Evolutionary conservation across 2,797 vertebrate genomes (phyloP).

Genomic region (Thamnophis elegans): DNA sequence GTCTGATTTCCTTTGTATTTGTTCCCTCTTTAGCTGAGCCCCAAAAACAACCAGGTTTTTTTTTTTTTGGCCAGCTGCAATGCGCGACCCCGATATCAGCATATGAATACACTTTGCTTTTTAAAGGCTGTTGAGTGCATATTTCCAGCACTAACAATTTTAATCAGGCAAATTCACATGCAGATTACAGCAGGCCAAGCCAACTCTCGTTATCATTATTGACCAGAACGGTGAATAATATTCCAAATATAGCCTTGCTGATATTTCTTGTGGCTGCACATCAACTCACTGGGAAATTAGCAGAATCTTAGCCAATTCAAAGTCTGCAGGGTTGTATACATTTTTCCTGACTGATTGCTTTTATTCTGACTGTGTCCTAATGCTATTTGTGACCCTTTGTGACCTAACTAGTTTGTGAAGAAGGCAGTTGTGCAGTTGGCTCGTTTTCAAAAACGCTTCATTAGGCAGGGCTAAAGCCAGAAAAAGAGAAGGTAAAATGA

Average conservation of each 20-base stretch:
- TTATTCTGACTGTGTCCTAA: background rate
- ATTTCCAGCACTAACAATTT: constrained; percentile 67
- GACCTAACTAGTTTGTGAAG: background rate
- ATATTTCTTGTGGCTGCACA: constrained; percentile 31
- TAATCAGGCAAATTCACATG: constrained; percentile 70
- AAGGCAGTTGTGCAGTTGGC: background rate
- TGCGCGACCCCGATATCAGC: constrained; percentile 24
- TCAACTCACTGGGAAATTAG: constrained; percentile 49
- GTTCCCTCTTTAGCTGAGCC: background rate
- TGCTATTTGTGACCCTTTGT: background rate
- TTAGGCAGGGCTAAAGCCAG: background rate
- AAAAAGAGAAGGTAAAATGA: background rate
- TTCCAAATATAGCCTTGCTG: constrained; percentile 26
- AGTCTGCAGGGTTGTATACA: background rate
- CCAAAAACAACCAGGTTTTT: background rate
- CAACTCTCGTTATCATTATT: constrained; percentile 62
- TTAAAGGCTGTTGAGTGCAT: constrained; percentile 23
- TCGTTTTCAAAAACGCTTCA: background rate
- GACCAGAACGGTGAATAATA: constrained; percentile 51
- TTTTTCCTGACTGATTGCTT: background rate
- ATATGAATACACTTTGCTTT: constrained; percentile 49
- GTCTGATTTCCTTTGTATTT: background rate
- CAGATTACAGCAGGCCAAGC: constrained; percentile 56
- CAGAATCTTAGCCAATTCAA: constrained; percentile 24
- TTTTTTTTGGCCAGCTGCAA: background rate